phyloP scores from a whole-genome alignment of 1,140 invertebrate genomes.

The Armadillidium nasatum region DNA sequence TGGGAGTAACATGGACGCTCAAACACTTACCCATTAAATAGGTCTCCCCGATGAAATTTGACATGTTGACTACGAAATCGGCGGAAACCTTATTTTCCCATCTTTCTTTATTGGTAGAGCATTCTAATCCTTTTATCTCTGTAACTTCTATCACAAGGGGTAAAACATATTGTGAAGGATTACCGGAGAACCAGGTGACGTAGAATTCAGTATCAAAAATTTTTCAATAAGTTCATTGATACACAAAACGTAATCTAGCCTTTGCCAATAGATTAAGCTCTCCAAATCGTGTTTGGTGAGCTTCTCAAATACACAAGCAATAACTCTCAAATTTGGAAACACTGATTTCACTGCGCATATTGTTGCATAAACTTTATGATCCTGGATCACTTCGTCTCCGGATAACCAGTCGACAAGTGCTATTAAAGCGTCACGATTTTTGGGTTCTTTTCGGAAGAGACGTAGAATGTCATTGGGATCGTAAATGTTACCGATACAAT shows the following conservation, averaged over 20 bases:
- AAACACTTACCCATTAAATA: not conserved
- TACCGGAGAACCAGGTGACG: not conserved
- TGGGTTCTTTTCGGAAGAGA: not conserved
- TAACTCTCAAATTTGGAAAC: not conserved
- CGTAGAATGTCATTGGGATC: not conserved
- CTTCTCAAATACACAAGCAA: not conserved
- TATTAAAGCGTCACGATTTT: not conserved
- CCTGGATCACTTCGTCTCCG: not conserved
- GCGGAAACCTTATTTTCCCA: not conserved
- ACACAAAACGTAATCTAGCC: not conserved
- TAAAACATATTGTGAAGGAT: not conserved
- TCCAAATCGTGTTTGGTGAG: not conserved
- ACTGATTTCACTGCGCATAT: not conserved
- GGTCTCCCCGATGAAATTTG: not conserved
- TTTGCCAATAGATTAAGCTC: not conserved
- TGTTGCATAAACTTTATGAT: not conserved
- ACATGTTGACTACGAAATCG: not conserved
- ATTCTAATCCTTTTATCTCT: not conserved
- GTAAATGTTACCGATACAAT: not conserved
- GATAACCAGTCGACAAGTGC: not conserved
- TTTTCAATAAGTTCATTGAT: not conserved
- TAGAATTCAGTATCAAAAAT: not conserved
- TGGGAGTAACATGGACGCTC: not conserved
- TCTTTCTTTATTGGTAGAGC: not conserved
- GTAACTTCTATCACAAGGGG: not conserved